Base-by-base conservation (phyloP, 2,888 invertebrate genomes). In the Cosmia pyralina region DNA sequence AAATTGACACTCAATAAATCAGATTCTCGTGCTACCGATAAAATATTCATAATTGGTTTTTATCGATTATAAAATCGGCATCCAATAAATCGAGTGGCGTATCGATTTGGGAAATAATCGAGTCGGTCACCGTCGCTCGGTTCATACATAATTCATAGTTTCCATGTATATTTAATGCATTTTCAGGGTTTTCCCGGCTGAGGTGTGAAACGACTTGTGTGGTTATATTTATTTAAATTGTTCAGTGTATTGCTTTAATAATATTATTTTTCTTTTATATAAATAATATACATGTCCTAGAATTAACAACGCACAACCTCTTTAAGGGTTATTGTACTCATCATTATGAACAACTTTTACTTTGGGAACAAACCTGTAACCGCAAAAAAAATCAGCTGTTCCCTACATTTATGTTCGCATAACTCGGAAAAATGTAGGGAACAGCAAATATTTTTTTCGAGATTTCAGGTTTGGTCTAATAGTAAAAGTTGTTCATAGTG, bases 131-230 rank as follows among this genome's bases (percentile, higher is more conserved):
- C 67, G 60, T 50, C 83, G 76, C 63, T n/a, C 22, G 58, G 19
- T 50, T 85, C 86, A 85, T 85, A 67, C 68, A 85, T 85, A 68
- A 85, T 85, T 84, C 84, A 85, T 78, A 59, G 41, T 62, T 77
- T 72, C 59, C 74, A 84, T 82, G 85, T 86, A 84, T 82, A 84
- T 82, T 82, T 79, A 72, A 85, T 83, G 79, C 71, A 79, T 69
- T 83, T 82, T 77, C 82, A 76, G 74, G 59, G 75, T 67, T 63
- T 65, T 64, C 55, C 38, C 44, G 28, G 46, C 46, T 58, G 50
- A 75, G 74, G 69, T 85, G 83, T 52, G 60, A 68, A 74, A 34
- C 11, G 41, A 28, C 63, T 53, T 10, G n/a, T 6, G 22, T 60
- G n/a, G 48, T 34, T 65, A 52, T 60, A 69, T 65, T 66, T 57